phyloP scores from a whole-genome alignment of 2,113 vertebrate species.

The Vireo altiloquus region DNA sequence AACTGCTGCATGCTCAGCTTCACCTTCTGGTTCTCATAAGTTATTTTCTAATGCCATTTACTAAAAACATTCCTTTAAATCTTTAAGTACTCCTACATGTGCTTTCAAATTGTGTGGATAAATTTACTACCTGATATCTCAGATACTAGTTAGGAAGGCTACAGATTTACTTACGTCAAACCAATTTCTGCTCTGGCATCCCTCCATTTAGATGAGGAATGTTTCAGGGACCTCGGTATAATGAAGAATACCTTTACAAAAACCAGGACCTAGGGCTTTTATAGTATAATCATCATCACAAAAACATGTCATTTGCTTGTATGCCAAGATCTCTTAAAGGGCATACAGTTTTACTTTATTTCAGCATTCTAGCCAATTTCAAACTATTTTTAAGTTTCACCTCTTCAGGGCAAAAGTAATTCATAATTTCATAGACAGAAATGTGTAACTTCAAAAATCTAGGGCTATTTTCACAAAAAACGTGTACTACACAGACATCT shows the following conservation, averaged over 20 bases:
- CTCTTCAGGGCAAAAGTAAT: not conserved
- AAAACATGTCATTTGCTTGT: not conserved
- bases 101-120: not conserved
- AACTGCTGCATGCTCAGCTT: not conserved
- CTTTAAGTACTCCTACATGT: not conserved
- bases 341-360: not conserved
- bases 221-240: not conserved
- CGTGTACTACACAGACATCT: fast-evolving
- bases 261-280: not conserved
- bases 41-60: not conserved
- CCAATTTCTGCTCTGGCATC: not conserved
- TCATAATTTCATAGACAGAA: not conserved
- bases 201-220: not conserved
- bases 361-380: not conserved
- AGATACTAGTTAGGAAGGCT: not conserved
- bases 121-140: not conserved
- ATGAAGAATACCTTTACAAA: not conserved
- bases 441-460: not conserved
- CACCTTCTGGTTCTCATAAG: not conserved
- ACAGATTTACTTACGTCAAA: not conserved
- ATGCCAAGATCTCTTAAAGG: not conserved
- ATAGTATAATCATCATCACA: not conserved
- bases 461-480: not conserved
- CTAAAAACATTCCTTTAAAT: not conserved
- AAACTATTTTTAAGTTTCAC: not conserved